Evolutionary conservation across 2,888 invertebrate species (phyloP).

Genomic region (Flabesymbios commensalis): DNA sequence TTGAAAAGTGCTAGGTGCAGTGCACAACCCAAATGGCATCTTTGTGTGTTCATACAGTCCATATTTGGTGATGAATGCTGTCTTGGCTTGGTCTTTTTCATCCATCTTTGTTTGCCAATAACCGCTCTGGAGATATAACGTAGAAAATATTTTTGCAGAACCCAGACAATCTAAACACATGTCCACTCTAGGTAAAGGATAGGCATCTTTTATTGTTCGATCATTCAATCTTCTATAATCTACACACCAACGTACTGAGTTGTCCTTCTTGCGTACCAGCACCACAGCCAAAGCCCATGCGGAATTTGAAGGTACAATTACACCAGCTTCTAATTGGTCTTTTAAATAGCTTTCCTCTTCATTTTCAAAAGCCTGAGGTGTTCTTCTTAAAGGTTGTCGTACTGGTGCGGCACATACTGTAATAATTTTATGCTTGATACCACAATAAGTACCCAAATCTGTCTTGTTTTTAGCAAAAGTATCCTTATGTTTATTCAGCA

Average conservation of each 20-base stretch:
- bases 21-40: slow-evolving; percentile 10
- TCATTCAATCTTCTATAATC: slow-evolving; percentile 30
- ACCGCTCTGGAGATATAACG: slow-evolving; percentile 32
- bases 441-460: too few species aligned
- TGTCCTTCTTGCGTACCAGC: slow-evolving; percentile 23
- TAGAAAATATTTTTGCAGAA: slow-evolving; percentile 31
- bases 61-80: slow-evolving; percentile 9
- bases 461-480: too few species aligned
- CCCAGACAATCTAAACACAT: slow-evolving; percentile 26
- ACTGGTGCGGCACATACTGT: not conserved
- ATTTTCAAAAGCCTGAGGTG: not conserved
- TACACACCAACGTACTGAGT: slow-evolving; percentile 24
- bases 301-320: slow-evolving; percentile 9
- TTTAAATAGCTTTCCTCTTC: not conserved
- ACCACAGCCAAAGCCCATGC: slow-evolving; percentile 19
- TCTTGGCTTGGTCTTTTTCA: slow-evolving; percentile 10
- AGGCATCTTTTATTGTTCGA: slow-evolving; percentile 28
- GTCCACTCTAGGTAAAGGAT: slow-evolving; percentile 25
- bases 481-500: too few species aligned
- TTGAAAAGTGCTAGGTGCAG: slow-evolving; percentile 13
- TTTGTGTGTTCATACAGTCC: slow-evolving; percentile 9
- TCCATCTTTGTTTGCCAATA: slow-evolving; percentile 38
- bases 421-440: not conserved
- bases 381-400: not conserved
- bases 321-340: slow-evolving; percentile 8